Base-by-base conservation (phyloP, 2,888 invertebrate species). In the Heliconius cydno region DNA sequence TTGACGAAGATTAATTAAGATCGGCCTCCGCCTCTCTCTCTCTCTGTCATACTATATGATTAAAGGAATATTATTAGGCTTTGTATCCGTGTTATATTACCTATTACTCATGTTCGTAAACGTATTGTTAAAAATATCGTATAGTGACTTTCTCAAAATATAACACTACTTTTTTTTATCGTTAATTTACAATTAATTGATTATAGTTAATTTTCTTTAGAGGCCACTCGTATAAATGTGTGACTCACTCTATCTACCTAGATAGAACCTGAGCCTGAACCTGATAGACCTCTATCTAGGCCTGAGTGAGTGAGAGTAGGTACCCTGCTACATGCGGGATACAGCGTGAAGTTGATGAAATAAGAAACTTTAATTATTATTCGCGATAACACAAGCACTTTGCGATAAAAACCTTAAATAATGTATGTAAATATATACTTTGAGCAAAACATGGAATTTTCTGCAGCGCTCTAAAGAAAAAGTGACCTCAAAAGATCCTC, bases 1-100 rank as follows among this genome's bases (percentile, higher is more conserved):
- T 88, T 88, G 94, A 93, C 92, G 91, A 92, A 91, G 93, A 94
- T 94, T 91, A 92, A 94, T 94, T 86, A 87, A 87, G 85, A 88
- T 87, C 38, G 71, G 25, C 19, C 60, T 52, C 2, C 2, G 7
- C 7, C 52, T 46, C 15, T 46, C 46, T 19, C 19, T 46, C 19
- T 52, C 19, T 52, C 52, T 75, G 52, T 34, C 15, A 22, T 63
- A 68, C 28, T 28, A 75, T 70, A 74, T 79, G 66, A 52, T 30
- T 34, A 46, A 73, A 78, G 41, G 30, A 60, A 46, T 60, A 68
- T 68, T 60, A 19, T 68, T 60, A 19, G 60, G 10, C 60, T n/a
- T 68, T 68, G 68, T 75, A 66, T 46, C 67, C 67, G 68, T 67
- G n/a, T 78, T 74, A 34, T 73, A 73, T 75, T 46, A 65, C 30